Conservation (phyloP, 2,113 vertebrate genomes). For the Murina feae region DNA sequence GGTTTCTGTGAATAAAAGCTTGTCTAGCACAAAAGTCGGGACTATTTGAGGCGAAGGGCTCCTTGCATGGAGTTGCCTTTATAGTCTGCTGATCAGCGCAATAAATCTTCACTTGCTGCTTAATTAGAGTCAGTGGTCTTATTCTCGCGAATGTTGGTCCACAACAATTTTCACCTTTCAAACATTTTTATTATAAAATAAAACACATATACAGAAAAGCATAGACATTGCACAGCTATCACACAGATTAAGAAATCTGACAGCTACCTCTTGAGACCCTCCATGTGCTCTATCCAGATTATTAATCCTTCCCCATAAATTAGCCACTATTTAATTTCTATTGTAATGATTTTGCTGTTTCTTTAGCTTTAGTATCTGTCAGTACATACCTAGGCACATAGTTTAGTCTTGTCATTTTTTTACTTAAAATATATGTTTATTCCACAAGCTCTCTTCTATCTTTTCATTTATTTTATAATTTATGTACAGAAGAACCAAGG, state of each 20-base stretch:
- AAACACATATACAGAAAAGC: neutral
- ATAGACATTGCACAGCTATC: neutral
- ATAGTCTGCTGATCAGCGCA: too few relatives aligned
- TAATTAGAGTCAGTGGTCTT: too few relatives aligned
- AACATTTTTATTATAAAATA: neutral
- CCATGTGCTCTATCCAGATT: neutral
- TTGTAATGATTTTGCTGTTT: neutral
- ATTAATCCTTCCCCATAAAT: neutral
- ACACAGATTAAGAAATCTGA: neutral
- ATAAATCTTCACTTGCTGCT: too few relatives aligned
- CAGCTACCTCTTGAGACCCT: neutral
- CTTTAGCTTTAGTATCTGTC: neutral
- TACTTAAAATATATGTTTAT: neutral
- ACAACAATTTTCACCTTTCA: neutral
- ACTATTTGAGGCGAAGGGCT: too few relatives aligned
- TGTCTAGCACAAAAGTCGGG: too few relatives aligned
- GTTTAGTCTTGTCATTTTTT: neutral
- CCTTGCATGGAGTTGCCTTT: too few relatives aligned
- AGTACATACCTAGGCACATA: neutral
- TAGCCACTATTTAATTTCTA: neutral
- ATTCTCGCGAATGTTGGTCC: too few relatives aligned
- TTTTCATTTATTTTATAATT: neutral
- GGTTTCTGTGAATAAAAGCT: too few relatives aligned
- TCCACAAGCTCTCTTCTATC: neutral
- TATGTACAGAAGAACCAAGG: neutral